Evolutionary conservation across 1,140 invertebrate species (phyloP).

Genomic region (Campoletis sonorensis): DNA sequence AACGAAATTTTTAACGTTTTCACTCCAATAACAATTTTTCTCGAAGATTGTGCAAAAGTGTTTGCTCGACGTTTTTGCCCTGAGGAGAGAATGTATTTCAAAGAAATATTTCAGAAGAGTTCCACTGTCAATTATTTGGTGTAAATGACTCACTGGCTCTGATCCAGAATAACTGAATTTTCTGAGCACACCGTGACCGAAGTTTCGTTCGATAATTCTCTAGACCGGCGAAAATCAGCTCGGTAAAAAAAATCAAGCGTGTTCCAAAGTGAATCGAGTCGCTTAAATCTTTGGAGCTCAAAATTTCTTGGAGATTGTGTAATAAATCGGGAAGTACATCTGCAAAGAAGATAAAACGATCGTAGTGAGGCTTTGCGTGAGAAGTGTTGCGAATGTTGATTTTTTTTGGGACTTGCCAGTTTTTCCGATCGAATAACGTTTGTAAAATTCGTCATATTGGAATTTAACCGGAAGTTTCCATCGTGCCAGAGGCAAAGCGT

Average conservation of each 20-base stretch:
- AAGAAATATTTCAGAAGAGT: neutral
- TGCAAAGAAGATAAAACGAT: neutral
- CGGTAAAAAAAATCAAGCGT: conserved; percentile 41
- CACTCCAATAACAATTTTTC: neutral
- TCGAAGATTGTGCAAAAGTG: neutral
- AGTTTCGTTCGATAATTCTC: conserved; percentile 40
- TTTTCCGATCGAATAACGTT: conserved; percentile 49
- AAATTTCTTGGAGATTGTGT: neutral
- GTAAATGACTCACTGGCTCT: conserved; percentile 37
- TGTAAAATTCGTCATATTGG: conserved; percentile 59
- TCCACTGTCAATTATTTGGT: neutral
- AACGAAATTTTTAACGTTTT: neutral
- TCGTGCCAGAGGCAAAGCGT: conserved; percentile 60
- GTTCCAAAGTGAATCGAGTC: conserved; percentile 32
- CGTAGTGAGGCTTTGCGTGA: neutral
- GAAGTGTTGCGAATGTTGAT: too few relatives aligned
- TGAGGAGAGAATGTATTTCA: neutral
- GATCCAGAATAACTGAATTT: conserved; percentile 43
- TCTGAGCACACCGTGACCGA: conserved; percentile 39
- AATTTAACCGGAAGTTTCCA: conserved; percentile 63
- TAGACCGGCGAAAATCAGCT: conserved; percentile 40
- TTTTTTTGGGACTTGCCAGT: conserved; percentile 13
- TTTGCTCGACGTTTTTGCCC: conserved; percentile 1
- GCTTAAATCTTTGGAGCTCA: neutral
- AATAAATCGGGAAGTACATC: neutral